Base-by-base conservation (phyloP, 2,797 vertebrate species). In the Dicrostonyx torquatus region DNA sequence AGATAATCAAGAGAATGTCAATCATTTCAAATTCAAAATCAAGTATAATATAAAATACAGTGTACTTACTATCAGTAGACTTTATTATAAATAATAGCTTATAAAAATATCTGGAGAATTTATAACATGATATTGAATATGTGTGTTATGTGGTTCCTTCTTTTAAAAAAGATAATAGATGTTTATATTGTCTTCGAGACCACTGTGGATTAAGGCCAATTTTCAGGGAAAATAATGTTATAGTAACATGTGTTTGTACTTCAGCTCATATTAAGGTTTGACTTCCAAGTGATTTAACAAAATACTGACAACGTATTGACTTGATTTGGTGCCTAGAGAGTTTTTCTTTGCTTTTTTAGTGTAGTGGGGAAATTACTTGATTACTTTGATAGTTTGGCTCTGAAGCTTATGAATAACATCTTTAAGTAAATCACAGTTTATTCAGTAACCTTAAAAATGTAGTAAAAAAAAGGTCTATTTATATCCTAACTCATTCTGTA, bases 201-300 rank as follows among this genome's bases (percentile, higher is more conserved):
- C 87, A 3, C 85, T 86, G 34, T 88, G 43, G 14, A 76, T 94
- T 92, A 90, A 95, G 20, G 83, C 17, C 64, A 84, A 87, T 90
- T 93, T 89, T 88, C 76, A 90, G 78, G 45, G 29, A 75, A 85
- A 88, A 86, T 77, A 82, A 85, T 75, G 34, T 89, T 96, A 68
- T 55, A 86, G 6, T 85, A 89, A 72, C 18, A 93, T n/a, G 26
- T 85, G 10, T 91, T 95, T 95, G 37, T 83, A 66, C 20, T 93
- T 90, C 22, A 75, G 76, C 37, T 76, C 10, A 3, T 76, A n/a
- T 73, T 91, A 84, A 90, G 58, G 13, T 91, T 94, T 91, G 87
- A 64, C 60, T 78, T 94, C 60, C 22, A 75, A 53, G 20, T 83
- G 45, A 66, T 72, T 89, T 88, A 58, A 91, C 78, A 86, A 77